Evolutionary conservation across 2,888 invertebrate genomes (phyloP).

Genomic region (Maniola hyperantus): DNA sequence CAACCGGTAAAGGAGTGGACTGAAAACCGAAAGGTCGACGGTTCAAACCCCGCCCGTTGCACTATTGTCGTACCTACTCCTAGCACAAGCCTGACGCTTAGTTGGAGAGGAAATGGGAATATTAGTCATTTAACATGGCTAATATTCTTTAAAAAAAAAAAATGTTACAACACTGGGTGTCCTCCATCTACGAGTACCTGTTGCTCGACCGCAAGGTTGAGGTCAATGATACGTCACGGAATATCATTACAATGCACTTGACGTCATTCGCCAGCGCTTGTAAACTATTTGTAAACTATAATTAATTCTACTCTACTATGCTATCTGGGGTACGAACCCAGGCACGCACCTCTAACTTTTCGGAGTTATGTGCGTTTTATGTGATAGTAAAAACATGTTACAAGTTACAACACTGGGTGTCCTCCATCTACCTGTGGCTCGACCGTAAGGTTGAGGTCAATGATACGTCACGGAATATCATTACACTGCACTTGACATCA

Average conservation of each 20-base stretch:
- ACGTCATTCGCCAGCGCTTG: slow-evolving; percentile 18
- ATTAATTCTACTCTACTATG: not conserved
- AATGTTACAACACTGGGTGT: not conserved
- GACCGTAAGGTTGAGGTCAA: slow-evolving; percentile 41
- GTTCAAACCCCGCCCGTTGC: too few relatives aligned
- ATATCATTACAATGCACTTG: slow-evolving; percentile 18
- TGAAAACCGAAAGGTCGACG: too few relatives aligned
- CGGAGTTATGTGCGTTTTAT: too few relatives aligned
- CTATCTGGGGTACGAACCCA: too few relatives aligned
- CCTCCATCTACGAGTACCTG: slow-evolving; percentile 30
- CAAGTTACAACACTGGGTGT: not conserved
- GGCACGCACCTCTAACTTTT: too few relatives aligned
- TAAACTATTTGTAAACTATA: not conserved
- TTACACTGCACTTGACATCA: slow-evolving; percentile 24
- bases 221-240: slow-evolving; percentile 38
- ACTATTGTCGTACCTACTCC: too few relatives aligned
- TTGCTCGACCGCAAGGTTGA: slow-evolving; percentile 39
- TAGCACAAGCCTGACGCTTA: too few relatives aligned
- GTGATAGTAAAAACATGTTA: too few relatives aligned
- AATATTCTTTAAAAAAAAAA: too few relatives aligned
- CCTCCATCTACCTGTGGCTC: slow-evolving; percentile 26
- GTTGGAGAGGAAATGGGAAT: too few relatives aligned
- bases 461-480: slow-evolving; percentile 34
- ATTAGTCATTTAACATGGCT: too few relatives aligned
- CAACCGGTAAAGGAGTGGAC: too few relatives aligned